A percentile compares a stretch with the other conserved stretches of the same genome.
These are phyloP conservation scores for Cydia pomonella DNA, from an alignment of 1,140 invertebrate genomes.

Conservation along the genomic window DNA sequence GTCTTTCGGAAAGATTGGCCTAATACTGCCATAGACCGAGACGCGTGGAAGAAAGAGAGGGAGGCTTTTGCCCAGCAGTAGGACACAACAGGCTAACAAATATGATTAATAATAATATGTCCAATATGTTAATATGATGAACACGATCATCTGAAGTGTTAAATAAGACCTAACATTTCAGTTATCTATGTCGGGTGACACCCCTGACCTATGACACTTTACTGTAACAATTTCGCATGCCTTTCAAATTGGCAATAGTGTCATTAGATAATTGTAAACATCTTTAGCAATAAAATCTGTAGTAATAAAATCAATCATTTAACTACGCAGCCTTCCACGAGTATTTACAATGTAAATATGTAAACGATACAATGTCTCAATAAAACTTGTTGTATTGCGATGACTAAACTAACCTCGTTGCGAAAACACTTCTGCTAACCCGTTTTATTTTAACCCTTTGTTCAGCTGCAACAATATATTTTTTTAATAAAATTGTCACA, in stretches of 20 bases:
- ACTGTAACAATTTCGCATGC: slow-evolving; percentile 4
- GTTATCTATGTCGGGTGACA: neutral
- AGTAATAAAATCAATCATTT: neutral
- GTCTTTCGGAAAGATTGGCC: too few species aligned
- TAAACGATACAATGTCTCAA: slow-evolving; percentile 7
- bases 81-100: too few species aligned
- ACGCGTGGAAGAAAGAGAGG: too few species aligned
- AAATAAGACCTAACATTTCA: neutral
- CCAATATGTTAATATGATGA: neutral
- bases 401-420: neutral
- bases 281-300: too few species aligned
- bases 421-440: neutral
- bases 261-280: slow-evolving; percentile 4
- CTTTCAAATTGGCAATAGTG: slow-evolving; percentile 6
- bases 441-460: neutral
- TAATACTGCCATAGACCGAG: too few species aligned
- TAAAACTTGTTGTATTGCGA: neutral
- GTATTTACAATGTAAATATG: neutral
- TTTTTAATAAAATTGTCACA: too few species aligned
- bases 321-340: neutral
- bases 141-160: neutral
- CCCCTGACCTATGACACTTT: neutral
- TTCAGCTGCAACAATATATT: neutral
- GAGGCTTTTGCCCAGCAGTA: too few species aligned
- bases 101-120: too few species aligned